Evolutionary conservation across 2,113 vertebrate genomes (phyloP), one percentile per base, ranked within the genome.

Genomic region (Platichthys flesus): DNA sequence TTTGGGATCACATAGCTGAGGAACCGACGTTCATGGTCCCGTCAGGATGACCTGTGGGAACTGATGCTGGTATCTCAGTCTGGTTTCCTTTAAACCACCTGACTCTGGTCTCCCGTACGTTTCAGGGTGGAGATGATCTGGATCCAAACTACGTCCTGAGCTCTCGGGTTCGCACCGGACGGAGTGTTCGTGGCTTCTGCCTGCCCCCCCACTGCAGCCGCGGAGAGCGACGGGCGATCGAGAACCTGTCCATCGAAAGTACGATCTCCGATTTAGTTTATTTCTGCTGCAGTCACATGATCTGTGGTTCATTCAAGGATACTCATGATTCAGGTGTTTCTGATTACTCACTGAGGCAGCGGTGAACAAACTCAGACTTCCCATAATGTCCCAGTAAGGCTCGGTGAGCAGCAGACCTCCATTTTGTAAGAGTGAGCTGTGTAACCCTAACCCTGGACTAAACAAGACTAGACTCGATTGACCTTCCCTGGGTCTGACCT

Each of bases 151-250:
- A 98, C 0, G 97, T 98, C 45, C 92, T 99, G 49, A 99, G 97
- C 83, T 97, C 97, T 63, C 94, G 97, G 88, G 97, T 99, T 62
- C 94, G 97, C 87, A 99, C 97, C 0, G 97, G 97, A 21, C 94
- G 97, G 64, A 99, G 97, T 86, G 93, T 99, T 76, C 95, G 96
- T 24, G 96, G 96, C 2, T 97, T 97, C 92, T 97, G 96, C 9
- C 95, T 99, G 15, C 97, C 97, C 0, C 97, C 97, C 0, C 97
- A 98, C 88, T 99, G 97, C 89, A 99, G 96, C 85, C 95, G 97
- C 1, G 97, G 97, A 52, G 97, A 98, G 88, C 94, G 97, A 51
- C 95, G 97, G 2, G 96, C 93, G 59, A 93, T 99, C 0, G 97
- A 99, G 72, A 95, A 95, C 66, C 95, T 99, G 52, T 94, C 97